Conservation (phyloP, 2,113 vertebrate genomes). For the Tor tambroides region DNA sequence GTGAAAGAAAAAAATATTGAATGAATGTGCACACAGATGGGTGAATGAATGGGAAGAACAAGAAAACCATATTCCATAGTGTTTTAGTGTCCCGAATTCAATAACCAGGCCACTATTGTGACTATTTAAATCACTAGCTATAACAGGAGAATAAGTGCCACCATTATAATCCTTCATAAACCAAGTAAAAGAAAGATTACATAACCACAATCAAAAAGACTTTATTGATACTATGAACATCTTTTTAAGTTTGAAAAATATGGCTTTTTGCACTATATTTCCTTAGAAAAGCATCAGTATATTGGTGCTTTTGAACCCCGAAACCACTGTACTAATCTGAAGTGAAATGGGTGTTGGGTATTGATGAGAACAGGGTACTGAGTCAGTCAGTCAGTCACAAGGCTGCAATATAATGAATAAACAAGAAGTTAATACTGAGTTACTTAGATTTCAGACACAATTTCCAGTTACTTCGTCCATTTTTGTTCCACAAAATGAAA, state of each 20-base stretch:
- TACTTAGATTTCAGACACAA: background rate
- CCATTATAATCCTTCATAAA: background rate
- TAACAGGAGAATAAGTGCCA: background rate
- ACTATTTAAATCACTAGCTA: too few species aligned
- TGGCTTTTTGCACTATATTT: background rate
- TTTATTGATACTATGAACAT: background rate
- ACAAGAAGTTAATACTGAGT: background rate
- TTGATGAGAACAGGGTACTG: background rate
- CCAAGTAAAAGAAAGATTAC: background rate
- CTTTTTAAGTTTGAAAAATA: background rate
- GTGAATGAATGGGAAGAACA: background rate
- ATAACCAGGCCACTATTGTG: background rate
- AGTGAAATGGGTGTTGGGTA: background rate
- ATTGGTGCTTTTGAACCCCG: background rate
- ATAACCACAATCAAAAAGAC: background rate
- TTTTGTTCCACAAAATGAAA: background rate
- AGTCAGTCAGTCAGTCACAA: background rate
- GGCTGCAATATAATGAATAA: background rate
- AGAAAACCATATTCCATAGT: background rate
- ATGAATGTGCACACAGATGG: background rate
- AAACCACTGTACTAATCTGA: background rate
- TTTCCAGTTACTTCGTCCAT: background rate
- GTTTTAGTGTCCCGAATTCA: background rate
- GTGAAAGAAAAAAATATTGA: background rate
- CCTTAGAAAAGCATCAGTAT: background rate